Evolutionary conservation across 2,797 vertebrate genomes (phyloP), one percentile per base, ranked within the genome.

Genomic region (Semotilus atromaculatus): DNA sequence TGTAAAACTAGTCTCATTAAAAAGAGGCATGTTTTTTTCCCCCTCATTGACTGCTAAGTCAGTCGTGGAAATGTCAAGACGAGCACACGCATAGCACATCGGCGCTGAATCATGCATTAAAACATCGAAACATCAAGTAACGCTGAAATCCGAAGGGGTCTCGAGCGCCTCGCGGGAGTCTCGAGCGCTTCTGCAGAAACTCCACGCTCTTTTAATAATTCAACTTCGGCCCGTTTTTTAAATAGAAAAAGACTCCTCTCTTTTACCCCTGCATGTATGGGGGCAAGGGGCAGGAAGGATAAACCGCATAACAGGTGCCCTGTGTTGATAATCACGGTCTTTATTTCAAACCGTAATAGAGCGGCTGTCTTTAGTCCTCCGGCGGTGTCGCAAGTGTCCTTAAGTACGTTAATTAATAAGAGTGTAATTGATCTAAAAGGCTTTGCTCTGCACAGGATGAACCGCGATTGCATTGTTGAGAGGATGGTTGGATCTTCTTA

Each of bases 261-360:
- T 31, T 34, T 34, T 29, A 21, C 64, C 60, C 34, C 40, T 26
- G 26, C 19, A 7, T 53, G 53, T 14, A 75, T 23, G 14, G 77
- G 77, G 31, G 43, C 81, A 75, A 67, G 34, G n/a, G 81, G 77
- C 43, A n/a, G n/a, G 77, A 16, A 31, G 6, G 23, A 48, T 31
- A 75, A 14, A 43, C 60, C 64, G 26, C 19, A 81, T 78, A 90
- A 91, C 91, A 91, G 91, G 90, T 92, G 91, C 85, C 88, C 83
- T 7, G 40, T 77, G 80, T 75, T 72, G 67, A 70, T 81, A 64
- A 85, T 83, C 55, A 55, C 11, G 26, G 43, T 73, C 36, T 72
- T 77, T 60, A 72, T 76, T 55, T 31, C 72, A 7, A 26, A 66
- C 45, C 38, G 84, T 75, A 73, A 74, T 74, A 34, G n/a, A 85